Evolutionary conservation across 2,113 vertebrate species (phyloP).

Genomic region (Odocoileus virginianus): DNA sequence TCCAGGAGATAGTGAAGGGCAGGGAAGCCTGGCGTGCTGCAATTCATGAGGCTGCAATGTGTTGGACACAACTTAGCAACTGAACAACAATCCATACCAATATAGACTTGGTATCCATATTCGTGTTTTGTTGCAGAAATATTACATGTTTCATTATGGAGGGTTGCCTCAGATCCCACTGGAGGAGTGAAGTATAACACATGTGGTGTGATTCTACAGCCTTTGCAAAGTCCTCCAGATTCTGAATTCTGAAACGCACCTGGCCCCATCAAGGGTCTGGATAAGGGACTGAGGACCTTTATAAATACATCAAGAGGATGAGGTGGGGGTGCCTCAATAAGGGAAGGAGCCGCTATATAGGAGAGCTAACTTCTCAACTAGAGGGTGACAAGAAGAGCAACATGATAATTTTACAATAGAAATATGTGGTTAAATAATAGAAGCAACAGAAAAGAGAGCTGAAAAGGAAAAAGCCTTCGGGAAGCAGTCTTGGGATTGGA

Average conservation of each 20-base stretch:
- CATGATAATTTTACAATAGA: neutral
- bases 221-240: neutral
- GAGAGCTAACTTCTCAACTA: neutral
- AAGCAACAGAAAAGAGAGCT: neutral
- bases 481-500: neutral
- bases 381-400: neutral
- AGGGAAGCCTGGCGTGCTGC: neutral
- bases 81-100: neutral
- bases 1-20: neutral
- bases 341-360: neutral
- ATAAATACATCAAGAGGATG: neutral
- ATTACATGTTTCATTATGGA: slow-evolving; percentile 20
- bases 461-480: neutral
- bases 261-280: neutral
- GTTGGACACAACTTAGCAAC: neutral
- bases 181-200: neutral
- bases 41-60: neutral
- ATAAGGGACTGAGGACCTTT: neutral
- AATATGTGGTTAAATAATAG: neutral
- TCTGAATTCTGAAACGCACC: neutral
- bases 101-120: neutral
- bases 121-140: slow-evolving; percentile 25
- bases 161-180: neutral
- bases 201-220: neutral
- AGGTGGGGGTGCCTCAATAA: neutral